Evolutionary conservation across 37 sponge, comb jelly and placozoan species (phyloP), one percentile per base, ranked within the genome.

Genomic region (Cliona cf. orientalis): DNA sequence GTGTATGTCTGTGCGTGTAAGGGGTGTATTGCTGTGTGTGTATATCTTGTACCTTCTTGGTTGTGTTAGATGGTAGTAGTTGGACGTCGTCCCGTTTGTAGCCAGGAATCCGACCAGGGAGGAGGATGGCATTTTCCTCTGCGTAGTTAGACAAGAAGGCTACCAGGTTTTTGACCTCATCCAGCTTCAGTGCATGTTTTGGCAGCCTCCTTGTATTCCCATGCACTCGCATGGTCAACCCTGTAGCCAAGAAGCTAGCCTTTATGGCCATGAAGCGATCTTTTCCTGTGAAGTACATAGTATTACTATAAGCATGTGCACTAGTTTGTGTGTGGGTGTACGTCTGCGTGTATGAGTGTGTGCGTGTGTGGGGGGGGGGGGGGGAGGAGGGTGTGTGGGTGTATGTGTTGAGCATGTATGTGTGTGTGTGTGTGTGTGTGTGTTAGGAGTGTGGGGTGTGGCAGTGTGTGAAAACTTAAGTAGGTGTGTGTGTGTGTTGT

Each of bases 31-130:
- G n/a, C n/a, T n/a, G n/a, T n/a, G n/a, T n/a, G n/a, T n/a, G n/a
- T n/a, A n/a, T n/a, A n/a, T n/a, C n/a, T n/a, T n/a, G n/a, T 57
- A 71, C 73, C 64, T 36, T 59, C 72, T 83, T 89, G 14, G 79
- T 72, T 0, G 58, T 58, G 28, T 45, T 70, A 5, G 78, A 89
- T 31, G 90, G 85, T 21, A 90, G 90, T 0, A 90, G 61, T 43
- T 84, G 40, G 0, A 90, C 5, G 56, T 90, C 85, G 68, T 41
- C 37, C 21, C 85, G 34, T 37, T 72, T 76, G 76, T 84, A 84
- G 43, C 85, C 90, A 58, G 90, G 85, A 12, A 84, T 34, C 17
- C 90, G 55, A 3, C 81, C 90, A 69, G 90, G 85, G 21, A 89
- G n/a, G 0, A 66, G 79, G 0, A 89, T 43, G 36, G 74, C 84